Evolutionary conservation across 2,113 vertebrate species (phyloP).

Genomic region (Hiodon alosoides): DNA sequence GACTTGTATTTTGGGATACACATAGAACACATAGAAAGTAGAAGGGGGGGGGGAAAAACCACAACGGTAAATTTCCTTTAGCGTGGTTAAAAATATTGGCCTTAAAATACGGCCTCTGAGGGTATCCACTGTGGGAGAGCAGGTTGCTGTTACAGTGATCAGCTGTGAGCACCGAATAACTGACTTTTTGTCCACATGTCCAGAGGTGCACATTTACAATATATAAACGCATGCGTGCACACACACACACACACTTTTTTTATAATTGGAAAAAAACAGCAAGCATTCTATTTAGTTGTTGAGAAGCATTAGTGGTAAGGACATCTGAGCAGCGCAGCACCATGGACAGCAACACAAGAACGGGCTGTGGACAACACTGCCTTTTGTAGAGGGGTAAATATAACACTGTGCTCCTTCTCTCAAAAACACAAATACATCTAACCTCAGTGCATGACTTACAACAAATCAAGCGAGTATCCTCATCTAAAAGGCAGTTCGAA

Average conservation of each 20-base stretch:
- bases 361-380: neutral
- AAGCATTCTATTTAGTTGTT: neutral
- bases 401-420: too few relatives aligned
- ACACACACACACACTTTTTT: neutral
- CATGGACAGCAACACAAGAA: neutral
- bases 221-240: neutral
- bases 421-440: neutral
- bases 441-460: neutral
- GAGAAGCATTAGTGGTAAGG: neutral
- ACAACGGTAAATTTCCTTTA: too few relatives aligned
- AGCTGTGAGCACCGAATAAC: neutral
- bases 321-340: neutral
- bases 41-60: too few relatives aligned
- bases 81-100: neutral
- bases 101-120: neutral
- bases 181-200: neutral
- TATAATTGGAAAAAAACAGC: neutral
- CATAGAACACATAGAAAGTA: too few relatives aligned
- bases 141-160: neutral
- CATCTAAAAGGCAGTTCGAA: too few relatives aligned
- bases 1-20: too few relatives aligned
- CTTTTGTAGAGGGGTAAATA: too few relatives aligned
- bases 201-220: slow-evolving; percentile 1
- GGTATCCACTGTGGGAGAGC: neutral
- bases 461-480: too few relatives aligned